These are phyloP conservation scores for Andrena minutula DNA, from an alignment of 2,888 invertebrate species.

Conservation along the genomic window DNA sequence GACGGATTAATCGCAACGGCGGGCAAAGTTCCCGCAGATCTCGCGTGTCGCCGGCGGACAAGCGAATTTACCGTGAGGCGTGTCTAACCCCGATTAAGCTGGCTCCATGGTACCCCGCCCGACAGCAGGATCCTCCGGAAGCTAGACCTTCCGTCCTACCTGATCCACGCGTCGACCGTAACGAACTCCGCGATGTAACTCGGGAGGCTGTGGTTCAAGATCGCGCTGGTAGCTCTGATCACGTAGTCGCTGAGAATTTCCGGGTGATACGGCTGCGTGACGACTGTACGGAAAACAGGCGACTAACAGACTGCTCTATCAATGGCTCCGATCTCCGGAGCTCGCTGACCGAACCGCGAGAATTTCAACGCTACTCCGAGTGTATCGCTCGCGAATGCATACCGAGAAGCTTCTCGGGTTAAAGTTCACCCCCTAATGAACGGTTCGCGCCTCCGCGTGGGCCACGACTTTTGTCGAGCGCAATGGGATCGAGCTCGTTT, in stretches of 20 bases:
- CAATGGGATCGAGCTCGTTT: conserved; percentile 30
- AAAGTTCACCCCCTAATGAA: too few species aligned
- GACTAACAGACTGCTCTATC: not conserved
- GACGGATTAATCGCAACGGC: conserved; percentile 12
- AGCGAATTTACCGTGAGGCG: conserved; percentile 49
- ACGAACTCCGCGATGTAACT: conserved; percentile 92
- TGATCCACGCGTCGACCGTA: conserved; percentile 90
- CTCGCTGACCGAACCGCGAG: too few species aligned
- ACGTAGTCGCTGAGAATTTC: conserved; percentile 91
- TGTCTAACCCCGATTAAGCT: conserved; percentile 34
- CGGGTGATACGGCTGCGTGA: conserved; percentile 90
- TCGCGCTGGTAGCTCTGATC: conserved; percentile 90
- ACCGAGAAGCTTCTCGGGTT: too few species aligned
- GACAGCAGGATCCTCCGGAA: conserved; percentile 75
- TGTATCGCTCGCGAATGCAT: too few species aligned
- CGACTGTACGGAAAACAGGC: conserved; percentile 85
- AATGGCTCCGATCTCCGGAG: not conserved
- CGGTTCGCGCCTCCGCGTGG: too few species aligned
- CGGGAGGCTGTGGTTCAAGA: conserved; percentile 91
- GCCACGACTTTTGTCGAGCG: not conserved
- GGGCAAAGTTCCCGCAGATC: conserved; percentile 22
- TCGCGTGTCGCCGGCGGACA: conserved; percentile 7
- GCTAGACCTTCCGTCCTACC: conserved; percentile 87
- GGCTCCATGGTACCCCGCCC: conserved; percentile 76
- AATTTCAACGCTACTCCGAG: not conserved